These are phyloP conservation scores for Hycleus phaleratus DNA, from an alignment of 1,140 invertebrate species.

Conservation along the genomic window DNA sequence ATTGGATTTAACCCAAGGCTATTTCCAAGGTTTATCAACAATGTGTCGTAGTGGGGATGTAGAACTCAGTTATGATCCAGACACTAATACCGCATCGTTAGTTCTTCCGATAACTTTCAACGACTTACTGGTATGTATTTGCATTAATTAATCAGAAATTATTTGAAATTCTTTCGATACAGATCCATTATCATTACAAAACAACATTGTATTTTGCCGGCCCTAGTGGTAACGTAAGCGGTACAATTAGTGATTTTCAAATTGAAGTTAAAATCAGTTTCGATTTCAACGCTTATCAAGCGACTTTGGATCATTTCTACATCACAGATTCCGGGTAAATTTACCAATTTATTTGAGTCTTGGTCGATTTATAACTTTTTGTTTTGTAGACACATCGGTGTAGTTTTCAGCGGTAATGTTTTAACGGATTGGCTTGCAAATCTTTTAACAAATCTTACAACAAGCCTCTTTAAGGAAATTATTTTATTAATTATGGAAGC, in stretches of 20 bases:
- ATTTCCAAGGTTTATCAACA: background rate
- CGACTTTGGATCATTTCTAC: conserved; percentile 5
- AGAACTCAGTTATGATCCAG: background rate
- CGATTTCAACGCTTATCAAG: background rate
- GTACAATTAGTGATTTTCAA: conserved; percentile 15
- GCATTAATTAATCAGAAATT: too few relatives aligned
- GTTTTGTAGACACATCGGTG: conserved; percentile 26
- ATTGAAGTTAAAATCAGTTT: conserved; percentile 3
- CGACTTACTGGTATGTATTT: too few relatives aligned
- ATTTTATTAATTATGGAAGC: conserved; percentile 32
- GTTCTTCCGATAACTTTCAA: background rate
- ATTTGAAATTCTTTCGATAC: too few relatives aligned
- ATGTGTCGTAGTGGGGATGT: background rate
- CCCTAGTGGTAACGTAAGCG: too few relatives aligned
- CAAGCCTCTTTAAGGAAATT: conserved; percentile 40
- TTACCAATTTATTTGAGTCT: background rate
- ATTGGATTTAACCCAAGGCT: background rate
- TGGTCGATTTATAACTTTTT: conserved; percentile 2
- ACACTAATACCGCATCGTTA: background rate
- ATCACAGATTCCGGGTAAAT: conserved; percentile 34
- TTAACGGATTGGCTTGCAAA: conserved; percentile 43
- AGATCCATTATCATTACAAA: too few relatives aligned
- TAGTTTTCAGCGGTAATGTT: conserved; percentile 42
- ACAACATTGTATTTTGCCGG: too few relatives aligned
- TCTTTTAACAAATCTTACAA: conserved; percentile 39